These are phyloP conservation scores for Blastobasis adustella DNA, from an alignment of 2,888 invertebrate genomes.

Conservation along the genomic window DNA sequence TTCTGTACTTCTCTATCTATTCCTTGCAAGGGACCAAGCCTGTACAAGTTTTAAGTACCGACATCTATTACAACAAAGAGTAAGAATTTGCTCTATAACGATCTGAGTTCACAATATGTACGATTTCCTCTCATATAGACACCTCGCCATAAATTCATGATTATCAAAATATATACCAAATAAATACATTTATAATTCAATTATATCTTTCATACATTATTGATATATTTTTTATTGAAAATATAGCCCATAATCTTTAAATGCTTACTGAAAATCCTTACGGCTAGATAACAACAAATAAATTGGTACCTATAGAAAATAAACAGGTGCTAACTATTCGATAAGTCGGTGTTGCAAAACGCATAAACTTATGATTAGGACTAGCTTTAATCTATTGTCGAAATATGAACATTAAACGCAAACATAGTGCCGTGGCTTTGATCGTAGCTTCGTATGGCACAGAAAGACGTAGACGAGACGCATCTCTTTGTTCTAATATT, in stretches of 20 bases:
- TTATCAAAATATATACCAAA: slow-evolving; percentile 70
- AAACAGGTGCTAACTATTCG: not conserved
- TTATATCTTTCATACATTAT: slow-evolving; percentile 19
- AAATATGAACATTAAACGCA: slow-evolving; percentile 24
- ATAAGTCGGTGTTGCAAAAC: slow-evolving; percentile 2
- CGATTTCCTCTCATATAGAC: slow-evolving; percentile 30
- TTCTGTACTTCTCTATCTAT: slow-evolving; percentile 47
- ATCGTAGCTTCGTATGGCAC: slow-evolving; percentile 39
- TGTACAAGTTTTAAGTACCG: slow-evolving; percentile 55
- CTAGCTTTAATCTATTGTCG: slow-evolving; percentile 43
- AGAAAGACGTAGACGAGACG: slow-evolving; percentile 28
- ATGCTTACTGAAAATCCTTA: slow-evolving; percentile 37
- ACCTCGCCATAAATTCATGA: slow-evolving; percentile 56
- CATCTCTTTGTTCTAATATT: slow-evolving; percentile 24
- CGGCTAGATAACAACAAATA: slow-evolving; percentile 22
- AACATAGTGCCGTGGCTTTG: slow-evolving; percentile 32
- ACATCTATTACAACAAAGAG: slow-evolving; percentile 40
- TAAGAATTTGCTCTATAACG: slow-evolving; percentile 18
- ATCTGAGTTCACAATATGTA: slow-evolving; percentile 36
- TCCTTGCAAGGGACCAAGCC: slow-evolving; percentile 32
- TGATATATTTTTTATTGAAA: slow-evolving; percentile 43
- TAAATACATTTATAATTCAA: slow-evolving; percentile 36
- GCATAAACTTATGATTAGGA: slow-evolving; percentile 34
- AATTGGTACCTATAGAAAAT: too few species aligned
- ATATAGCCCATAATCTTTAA: slow-evolving; percentile 38